Evolutionary conservation across 1,140 invertebrate species (phyloP), one percentile per base, ranked within the genome.

Genomic region (Pseudachorutes palmiensis): DNA sequence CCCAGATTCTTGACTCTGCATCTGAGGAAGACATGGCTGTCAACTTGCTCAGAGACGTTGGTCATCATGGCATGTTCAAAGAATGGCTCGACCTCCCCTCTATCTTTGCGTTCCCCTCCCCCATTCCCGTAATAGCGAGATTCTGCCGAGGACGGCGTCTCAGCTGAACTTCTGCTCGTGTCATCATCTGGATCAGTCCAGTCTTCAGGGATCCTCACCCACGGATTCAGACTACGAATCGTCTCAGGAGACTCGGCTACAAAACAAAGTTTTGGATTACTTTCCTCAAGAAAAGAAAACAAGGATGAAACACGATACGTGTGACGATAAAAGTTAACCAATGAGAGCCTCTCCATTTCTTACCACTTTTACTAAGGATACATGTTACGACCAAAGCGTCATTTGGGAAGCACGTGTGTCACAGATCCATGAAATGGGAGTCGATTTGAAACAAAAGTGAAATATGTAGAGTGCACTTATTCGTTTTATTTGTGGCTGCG

Each of bases 11-110:
- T 81, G 68, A 88, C 85, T 76, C 84, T 81, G 78, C 90, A 92
- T 78, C 90, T 87, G n/a, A 92, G 81, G 77, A 90, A 91, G 28
- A 89, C 89, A 0, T 88, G 89, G 61, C 87, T 88, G 22, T 89
- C 90, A 24, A 91, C 79, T 75, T 91, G 89, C 12, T 89, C 88
- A 2, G 89, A 91, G 60, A 90, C 83, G 76, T 91, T 91, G 68
- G 82, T 84, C 36, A 85, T 82, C 19, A 86, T 87, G 71, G 86
- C 87, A 78, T 88, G 87, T 75, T 86, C 83, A 72, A 71, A 82
- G 58, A 61, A 74, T 14, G 72, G 72, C 48, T 76, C 76, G 31
- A 67, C 71, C 31, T 67, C 65, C n/a, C 68, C 58, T 55, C 66
- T 41, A n/a, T 67, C 65, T 58, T 30, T 61, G 9, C 61, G 2